phyloP scores from a whole-genome alignment of 2,888 invertebrate genomes.

The Lacanobia wlatinum region DNA sequence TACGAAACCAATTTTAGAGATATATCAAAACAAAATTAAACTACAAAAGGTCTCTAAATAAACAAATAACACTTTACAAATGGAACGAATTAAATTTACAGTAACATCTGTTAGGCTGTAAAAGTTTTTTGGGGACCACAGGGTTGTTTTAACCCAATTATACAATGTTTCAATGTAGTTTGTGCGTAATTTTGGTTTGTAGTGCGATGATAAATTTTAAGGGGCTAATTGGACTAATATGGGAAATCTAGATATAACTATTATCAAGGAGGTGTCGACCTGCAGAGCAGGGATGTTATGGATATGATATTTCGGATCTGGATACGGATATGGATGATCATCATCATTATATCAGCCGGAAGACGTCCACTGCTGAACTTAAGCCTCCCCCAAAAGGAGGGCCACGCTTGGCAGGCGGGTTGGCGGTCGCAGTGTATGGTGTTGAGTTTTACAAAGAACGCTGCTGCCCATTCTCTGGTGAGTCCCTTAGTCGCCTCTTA shows the following conservation, averaged over 20 bases:
- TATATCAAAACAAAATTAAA: constrained; percentile 54
- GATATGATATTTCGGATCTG: no score
- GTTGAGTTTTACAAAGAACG: no score
- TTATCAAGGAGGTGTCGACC: neutral
- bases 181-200: constrained; percentile 23
- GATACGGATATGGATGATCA: no score
- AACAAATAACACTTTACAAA: constrained; percentile 51
- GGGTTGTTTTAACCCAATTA: constrained; percentile 54
- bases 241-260: no score
- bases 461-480: no score
- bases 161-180: constrained; percentile 55
- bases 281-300: no score
- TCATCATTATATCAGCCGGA: no score
- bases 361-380: no score
- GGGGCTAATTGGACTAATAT: constrained; percentile 6
- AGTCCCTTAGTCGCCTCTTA: no score
- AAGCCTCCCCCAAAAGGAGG: no score
- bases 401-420: no score
- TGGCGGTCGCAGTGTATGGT: no score
- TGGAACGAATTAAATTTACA: constrained; percentile 53
- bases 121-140: constrained; percentile 54
- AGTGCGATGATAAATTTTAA: constrained; percentile 10
- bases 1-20: constrained; percentile 32
- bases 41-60: constrained; percentile 37
- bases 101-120: constrained; percentile 49